phyloP scores from a whole-genome alignment of 2,113 vertebrate species.

The Pantherophis guttatus region DNA sequence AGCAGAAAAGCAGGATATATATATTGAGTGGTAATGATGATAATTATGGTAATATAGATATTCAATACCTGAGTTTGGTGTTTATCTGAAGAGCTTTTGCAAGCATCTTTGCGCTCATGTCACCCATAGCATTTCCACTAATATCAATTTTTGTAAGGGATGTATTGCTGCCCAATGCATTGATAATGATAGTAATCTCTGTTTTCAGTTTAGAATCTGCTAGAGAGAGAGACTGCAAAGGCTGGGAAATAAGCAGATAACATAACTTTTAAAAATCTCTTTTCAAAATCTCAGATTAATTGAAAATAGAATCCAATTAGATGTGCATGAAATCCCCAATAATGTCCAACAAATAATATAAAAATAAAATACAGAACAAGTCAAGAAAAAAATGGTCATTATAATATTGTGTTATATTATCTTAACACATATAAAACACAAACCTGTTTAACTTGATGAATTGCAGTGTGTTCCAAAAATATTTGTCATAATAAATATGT shows the following conservation, averaged over 20 bases:
- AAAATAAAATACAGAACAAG: not conserved
- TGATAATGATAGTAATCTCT: conserved; percentile 92
- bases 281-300: not conserved
- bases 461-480: not conserved
- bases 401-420: not conserved
- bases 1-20: not conserved
- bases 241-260: conserved; percentile 68
- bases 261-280: not conserved
- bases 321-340: not conserved
- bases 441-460: not conserved
- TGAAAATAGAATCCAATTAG: not conserved
- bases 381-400: not conserved
- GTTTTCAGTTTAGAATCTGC: conserved; percentile 94
- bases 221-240: conserved; percentile 90
- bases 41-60: fast-evolving
- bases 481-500: not conserved
- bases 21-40: not conserved
- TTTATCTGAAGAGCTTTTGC: conserved; percentile 97
- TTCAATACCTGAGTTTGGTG: conserved; percentile 88
- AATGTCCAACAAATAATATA: not conserved
- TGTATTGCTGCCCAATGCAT: conserved; percentile 94
- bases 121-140: conserved; percentile 95
- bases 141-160: conserved; percentile 93
- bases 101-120: conserved; percentile 97
- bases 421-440: not conserved